Evolutionary conservation across 2,113 vertebrate genomes (phyloP), one percentile per base, ranked within the genome.

Genomic region (Dicentrarchus labrax): DNA sequence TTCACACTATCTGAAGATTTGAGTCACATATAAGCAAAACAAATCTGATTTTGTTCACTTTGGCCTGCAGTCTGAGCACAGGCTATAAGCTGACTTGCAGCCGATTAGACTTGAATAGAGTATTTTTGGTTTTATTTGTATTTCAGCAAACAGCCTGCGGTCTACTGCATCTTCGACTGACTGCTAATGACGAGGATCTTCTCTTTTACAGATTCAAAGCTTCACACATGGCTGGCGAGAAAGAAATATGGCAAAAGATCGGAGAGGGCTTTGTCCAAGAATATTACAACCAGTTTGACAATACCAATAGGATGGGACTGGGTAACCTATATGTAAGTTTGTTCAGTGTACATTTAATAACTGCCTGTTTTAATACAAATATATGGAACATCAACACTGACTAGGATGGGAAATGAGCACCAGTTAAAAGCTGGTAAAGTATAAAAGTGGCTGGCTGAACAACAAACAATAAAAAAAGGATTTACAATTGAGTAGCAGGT

Each of bases 201-300:
- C 1, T 54, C 15, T 60, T 47, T 87, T 51, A 57, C 79, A 90
- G 86, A 80, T 76, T 61, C 15, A 62, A 72, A 83, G 67, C 59
- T 82, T 57, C 50, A 86, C 43, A 53, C 54, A 96, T 96, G 95
- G 93, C 91, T 62, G 82, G 90, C 12, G 78, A 89, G 2, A 95
- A 94, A 83, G 91, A 95, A 72, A 82, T 94, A 57, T 95, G 93
- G 95, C 94, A 96, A 62, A 94, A 93, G 81, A 92, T 95, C 51
- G 95, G 95, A 16, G 88, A 92, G 48, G 91, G 92, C 54, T 96
- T 95, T 73, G 86, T 94, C 36, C 91, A 86, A 59, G 90, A 93
- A 43, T 96, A 96, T 88, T 95, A 95, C 51, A 90, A 91, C 72
- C 90, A 90, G 81, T 95, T 91, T 81, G 95, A 95, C 78, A 86